Evolutionary conservation across 2,888 invertebrate species (phyloP).

Genomic region (Ptychoptera contaminata): DNA sequence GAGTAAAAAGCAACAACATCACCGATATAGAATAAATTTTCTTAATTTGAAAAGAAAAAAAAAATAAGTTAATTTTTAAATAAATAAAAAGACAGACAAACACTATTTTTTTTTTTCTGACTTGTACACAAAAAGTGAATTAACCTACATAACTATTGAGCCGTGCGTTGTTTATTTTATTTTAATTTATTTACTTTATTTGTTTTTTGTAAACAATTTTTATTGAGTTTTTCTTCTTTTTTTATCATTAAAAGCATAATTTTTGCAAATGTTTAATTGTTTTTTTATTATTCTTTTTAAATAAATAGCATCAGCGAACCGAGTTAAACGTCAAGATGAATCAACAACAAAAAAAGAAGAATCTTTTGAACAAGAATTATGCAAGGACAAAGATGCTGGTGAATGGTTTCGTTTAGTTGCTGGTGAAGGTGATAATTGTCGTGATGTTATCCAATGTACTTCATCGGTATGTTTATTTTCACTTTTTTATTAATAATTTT

Average conservation of each 20-base stretch:
- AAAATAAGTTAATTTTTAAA: no score
- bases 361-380: constrained; percentile 74
- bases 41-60: no score
- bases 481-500: background rate
- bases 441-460: constrained; percentile 90
- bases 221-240: no score
- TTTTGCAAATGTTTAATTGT: constrained; percentile 14
- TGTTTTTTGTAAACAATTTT: no score
- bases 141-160: background rate
- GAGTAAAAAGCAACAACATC: no score
- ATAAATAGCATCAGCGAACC: constrained; percentile 30
- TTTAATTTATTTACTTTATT: background rate
- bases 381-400: constrained; percentile 88
- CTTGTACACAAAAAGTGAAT: no score
- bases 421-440: constrained; percentile 81
- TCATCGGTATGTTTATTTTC: constrained; percentile 53
- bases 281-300: constrained; percentile 1
- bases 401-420: constrained; percentile 87
- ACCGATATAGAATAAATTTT: no score
- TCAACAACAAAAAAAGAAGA: constrained; percentile 59
- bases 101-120: no score
- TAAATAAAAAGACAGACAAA: no score
- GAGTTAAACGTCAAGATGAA: constrained; percentile 53
- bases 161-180: background rate
- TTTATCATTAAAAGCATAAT: background rate